phyloP scores from a whole-genome alignment of 2,113 vertebrate species.

The Aphyosemion australe region DNA sequence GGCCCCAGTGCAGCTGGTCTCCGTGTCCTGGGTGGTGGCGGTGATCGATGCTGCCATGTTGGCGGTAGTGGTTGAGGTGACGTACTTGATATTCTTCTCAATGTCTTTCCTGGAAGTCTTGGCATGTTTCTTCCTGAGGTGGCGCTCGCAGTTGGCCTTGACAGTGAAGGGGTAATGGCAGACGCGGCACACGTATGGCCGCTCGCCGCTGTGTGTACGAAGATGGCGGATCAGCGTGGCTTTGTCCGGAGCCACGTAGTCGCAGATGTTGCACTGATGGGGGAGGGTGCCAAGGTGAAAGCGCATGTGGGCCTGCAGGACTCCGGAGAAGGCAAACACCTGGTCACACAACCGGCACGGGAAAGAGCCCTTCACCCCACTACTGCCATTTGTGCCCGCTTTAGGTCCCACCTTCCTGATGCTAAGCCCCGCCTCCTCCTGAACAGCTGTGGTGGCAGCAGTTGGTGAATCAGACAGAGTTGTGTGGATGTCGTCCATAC shows the following conservation, averaged over 20 bases:
- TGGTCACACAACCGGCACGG: constrained; percentile 95
- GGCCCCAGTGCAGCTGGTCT: constrained; percentile 74
- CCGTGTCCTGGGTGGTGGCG: constrained; percentile 46
- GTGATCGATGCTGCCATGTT: constrained; percentile 1
- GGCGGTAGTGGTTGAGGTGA: constrained; percentile 78
- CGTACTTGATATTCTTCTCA: constrained; percentile 96
- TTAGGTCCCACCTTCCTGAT: constrained; percentile 80
- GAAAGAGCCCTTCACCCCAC: constrained; percentile 85
- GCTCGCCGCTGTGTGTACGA: constrained; percentile 94
- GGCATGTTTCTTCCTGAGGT: constrained; percentile 95
- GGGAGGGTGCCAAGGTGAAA: constrained; percentile 93
- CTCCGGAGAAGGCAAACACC: constrained; percentile 90
- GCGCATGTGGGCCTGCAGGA: constrained; percentile 92
- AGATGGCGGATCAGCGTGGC: constrained; percentile 95
- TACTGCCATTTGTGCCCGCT: constrained; percentile 51
- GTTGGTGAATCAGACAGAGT: constrained; percentile 78
- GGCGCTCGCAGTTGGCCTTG: constrained; percentile 98
- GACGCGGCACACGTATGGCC: constrained; percentile 96
- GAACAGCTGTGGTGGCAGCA: constrained; percentile 56
- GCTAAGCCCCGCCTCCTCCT: constrained; percentile 82
- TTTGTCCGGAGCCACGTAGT: constrained; percentile 95
- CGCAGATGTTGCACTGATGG: constrained; percentile 96
- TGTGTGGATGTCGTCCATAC: constrained; percentile 82
- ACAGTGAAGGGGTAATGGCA: constrained; percentile 98
- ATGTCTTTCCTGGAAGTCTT: constrained; percentile 95